A percentile compares a stretch with the other conserved stretches of the same genome.
Conservation (phyloP, 1,140 invertebrate genomes). For the Ectropis grisescens region DNA sequence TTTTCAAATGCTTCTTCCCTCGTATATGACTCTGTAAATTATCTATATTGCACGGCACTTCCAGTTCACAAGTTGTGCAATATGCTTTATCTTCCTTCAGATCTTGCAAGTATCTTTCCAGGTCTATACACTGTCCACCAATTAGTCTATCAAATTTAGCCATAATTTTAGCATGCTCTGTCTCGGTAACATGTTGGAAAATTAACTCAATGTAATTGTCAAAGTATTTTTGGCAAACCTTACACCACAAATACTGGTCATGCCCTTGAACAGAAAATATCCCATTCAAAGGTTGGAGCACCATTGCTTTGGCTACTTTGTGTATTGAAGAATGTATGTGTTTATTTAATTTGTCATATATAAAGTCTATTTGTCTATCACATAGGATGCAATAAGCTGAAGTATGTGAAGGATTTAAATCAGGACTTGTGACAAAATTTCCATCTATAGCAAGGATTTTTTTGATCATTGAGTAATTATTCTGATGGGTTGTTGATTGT, state of each 20-base stretch:
- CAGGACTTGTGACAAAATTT: slow-evolving; percentile 18
- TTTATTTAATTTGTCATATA: not conserved
- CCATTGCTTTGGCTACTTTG: slow-evolving; percentile 22
- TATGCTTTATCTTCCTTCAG: slow-evolving; percentile 25
- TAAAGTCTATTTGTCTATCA: slow-evolving; percentile 8
- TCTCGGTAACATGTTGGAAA: slow-evolving; percentile 29
- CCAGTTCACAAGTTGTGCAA: slow-evolving; percentile 22
- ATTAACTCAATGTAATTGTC: slow-evolving; percentile 25
- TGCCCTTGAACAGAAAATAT: slow-evolving; percentile 27
- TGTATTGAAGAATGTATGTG: slow-evolving; percentile 14
- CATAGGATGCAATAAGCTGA: slow-evolving; percentile 21
- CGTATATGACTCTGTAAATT: slow-evolving; percentile 27
- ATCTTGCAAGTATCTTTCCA: slow-evolving; percentile 25
- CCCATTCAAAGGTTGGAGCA: slow-evolving; percentile 26
- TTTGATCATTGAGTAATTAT: slow-evolving; percentile 10
- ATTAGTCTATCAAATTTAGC: slow-evolving; percentile 21
- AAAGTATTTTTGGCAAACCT: slow-evolving; percentile 17
- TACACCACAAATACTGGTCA: slow-evolving; percentile 26
- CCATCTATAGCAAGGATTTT: slow-evolving; percentile 20
- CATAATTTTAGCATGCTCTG: slow-evolving; percentile 15
- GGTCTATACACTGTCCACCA: slow-evolving; percentile 22
- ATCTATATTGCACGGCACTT: slow-evolving; percentile 25
- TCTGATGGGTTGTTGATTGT: slow-evolving; percentile 11
- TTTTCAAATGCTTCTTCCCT: slow-evolving; percentile 17
- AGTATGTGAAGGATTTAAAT: slow-evolving; percentile 5